These are phyloP conservation scores for Gavialis gangeticus DNA, from an alignment of 2,113 vertebrate species.

Conservation along the genomic window DNA sequence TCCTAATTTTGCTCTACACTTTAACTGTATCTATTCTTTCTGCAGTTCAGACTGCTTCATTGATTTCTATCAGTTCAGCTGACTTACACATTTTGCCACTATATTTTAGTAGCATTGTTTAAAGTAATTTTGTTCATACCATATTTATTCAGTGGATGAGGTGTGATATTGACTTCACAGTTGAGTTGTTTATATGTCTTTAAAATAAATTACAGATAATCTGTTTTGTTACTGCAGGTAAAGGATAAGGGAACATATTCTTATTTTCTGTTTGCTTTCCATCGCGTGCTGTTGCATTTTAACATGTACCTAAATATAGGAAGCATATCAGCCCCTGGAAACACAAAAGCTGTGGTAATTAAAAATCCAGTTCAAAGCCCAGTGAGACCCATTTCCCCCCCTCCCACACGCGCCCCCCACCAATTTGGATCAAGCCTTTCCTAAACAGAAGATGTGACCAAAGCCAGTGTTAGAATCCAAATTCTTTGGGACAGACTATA, in stretches of 20 bases:
- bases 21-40: not conserved
- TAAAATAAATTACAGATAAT: not conserved
- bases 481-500: not conserved
- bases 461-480: not conserved
- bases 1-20: not conserved
- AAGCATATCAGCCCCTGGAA: slow-evolving; percentile 5
- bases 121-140: not conserved
- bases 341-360: slow-evolving; percentile 54
- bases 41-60: not conserved
- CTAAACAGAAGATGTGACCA: slow-evolving; percentile 20
- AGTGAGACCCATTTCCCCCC: slow-evolving; percentile 39
- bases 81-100: not conserved
- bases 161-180: not conserved
- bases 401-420: too few species aligned
- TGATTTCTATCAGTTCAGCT: not conserved
- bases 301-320: not conserved
- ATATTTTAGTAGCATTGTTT: not conserved
- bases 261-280: not conserved
- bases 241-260: not conserved
- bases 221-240: not conserved
- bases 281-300: not conserved
- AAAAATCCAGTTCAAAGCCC: slow-evolving; percentile 25
- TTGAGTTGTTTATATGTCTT: not conserved
- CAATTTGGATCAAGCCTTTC: slow-evolving; percentile 18
- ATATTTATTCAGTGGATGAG: not conserved